phyloP scores from a whole-genome alignment of 2,113 vertebrate species.

The Okapia johnstoni region DNA sequence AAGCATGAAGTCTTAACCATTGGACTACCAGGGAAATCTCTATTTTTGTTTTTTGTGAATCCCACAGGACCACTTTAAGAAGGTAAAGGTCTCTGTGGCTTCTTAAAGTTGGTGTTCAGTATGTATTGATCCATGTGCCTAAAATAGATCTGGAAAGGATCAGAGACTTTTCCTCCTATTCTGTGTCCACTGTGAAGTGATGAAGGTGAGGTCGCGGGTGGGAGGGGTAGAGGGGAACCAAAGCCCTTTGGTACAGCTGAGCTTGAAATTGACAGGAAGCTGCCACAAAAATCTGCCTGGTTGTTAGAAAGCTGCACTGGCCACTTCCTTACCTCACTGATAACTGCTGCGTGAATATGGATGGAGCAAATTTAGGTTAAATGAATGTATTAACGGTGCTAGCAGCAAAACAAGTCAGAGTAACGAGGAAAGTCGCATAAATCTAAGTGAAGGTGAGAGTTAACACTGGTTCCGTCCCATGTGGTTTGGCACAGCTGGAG shows the following conservation, averaged over 20 bases:
- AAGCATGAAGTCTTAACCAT: neutral
- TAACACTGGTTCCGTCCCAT: neutral
- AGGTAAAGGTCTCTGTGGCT: neutral
- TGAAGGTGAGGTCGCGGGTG: neutral
- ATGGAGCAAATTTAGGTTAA: neutral
- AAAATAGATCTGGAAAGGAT: conserved; percentile 32
- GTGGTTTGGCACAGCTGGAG: neutral
- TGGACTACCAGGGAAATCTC: neutral
- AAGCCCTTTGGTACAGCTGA: neutral
- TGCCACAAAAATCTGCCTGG: neutral
- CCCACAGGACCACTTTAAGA: neutral
- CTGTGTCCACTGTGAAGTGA: neutral
- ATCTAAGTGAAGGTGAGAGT: neutral
- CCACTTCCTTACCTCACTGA: neutral
- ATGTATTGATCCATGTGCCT: neutral
- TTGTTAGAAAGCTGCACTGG: neutral
- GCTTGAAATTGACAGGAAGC: neutral
- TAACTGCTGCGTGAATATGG: neutral
- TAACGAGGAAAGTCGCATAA: neutral
- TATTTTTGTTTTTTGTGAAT: neutral
- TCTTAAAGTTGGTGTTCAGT: neutral
- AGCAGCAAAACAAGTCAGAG: neutral
- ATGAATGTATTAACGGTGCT: neutral
- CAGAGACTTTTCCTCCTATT: neutral
- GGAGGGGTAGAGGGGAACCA: neutral